Percentiles rank a stretch among this genome's conserved stretches.
Conservation (phyloP, 1,140 invertebrate species). For the Zaprionus africanus region DNA sequence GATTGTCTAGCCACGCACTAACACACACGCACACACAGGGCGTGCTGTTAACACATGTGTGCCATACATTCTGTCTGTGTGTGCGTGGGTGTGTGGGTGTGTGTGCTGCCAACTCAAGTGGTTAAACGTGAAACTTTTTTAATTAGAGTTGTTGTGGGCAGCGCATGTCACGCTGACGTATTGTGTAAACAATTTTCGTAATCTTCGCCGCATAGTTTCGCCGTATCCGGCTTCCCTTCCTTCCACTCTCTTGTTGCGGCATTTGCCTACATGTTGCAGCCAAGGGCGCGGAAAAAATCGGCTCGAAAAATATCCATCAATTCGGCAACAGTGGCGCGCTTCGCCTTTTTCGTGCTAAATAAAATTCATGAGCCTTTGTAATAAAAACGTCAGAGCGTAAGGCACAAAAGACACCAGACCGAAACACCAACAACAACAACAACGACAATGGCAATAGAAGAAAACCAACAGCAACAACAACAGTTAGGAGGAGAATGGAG, state of each 20-base stretch:
- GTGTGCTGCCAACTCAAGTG: slow-evolving; percentile 66
- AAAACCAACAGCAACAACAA: slow-evolving; percentile 1
- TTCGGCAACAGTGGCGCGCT: slow-evolving; percentile 54
- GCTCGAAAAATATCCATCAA: slow-evolving; percentile 57
- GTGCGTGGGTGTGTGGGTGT: slow-evolving; percentile 37
- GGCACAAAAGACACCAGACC: slow-evolving; percentile 59
- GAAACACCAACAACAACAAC: slow-evolving; percentile 2
- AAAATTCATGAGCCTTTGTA: slow-evolving; percentile 81
- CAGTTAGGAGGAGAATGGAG: not conserved
- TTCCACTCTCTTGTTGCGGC: slow-evolving; percentile 15
- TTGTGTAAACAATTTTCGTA: slow-evolving; percentile 72
- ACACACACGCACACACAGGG: slow-evolving; percentile 26
- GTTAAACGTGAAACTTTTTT: slow-evolving; percentile 82
- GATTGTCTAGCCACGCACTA: slow-evolving; percentile 74
- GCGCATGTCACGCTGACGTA: slow-evolving; percentile 45
- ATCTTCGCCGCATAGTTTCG: slow-evolving; percentile 73
- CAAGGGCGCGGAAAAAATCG: slow-evolving; percentile 40
- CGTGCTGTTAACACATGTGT: slow-evolving; percentile 33
- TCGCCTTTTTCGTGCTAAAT: slow-evolving; percentile 59
- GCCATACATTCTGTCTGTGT: slow-evolving; percentile 9
- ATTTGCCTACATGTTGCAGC: slow-evolving; percentile 49
- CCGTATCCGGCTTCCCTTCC: slow-evolving; percentile 7
- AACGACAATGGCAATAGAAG: not conserved
- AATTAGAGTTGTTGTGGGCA: slow-evolving; percentile 80
- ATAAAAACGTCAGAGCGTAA: slow-evolving; percentile 71